These are phyloP conservation scores for Babyrousa celebensis DNA, from an alignment of 2,797 vertebrate genomes.

Conservation along the genomic window DNA sequence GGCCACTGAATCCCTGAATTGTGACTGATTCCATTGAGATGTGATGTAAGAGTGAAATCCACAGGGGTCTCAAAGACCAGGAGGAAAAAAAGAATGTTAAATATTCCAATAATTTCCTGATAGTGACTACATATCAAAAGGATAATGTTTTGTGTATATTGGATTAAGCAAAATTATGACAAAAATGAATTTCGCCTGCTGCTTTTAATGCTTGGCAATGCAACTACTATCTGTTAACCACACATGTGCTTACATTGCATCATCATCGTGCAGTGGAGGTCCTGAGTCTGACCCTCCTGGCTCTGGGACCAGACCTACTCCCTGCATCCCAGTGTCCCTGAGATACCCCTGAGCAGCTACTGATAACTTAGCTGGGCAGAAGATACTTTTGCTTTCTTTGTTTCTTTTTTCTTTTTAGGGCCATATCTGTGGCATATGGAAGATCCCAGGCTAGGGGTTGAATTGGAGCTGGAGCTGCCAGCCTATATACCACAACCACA, in stretches of 20 bases:
- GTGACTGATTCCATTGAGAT: neutral
- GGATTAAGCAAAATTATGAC: neutral
- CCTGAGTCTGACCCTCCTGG: neutral
- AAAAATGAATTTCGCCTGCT: neutral
- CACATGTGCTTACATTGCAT: accelerated
- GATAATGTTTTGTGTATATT: neutral
- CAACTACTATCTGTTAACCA: neutral
- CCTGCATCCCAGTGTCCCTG: no score
- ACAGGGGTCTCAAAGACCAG: neutral
- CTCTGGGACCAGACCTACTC: neutral
- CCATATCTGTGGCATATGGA: no score
- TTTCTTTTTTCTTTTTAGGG: neutral
- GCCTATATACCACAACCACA: no score
- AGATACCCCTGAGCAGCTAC: neutral
- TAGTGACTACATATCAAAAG: neutral
- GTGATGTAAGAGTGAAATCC: neutral
- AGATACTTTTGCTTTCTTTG: neutral
- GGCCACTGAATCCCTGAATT: neutral
- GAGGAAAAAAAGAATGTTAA: neutral
- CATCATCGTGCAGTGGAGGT: accelerated
- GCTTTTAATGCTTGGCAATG: neutral
- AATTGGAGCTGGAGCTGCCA: no score
- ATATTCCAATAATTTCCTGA: neutral
- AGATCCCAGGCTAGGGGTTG: no score
- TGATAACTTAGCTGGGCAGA: neutral